Conservation (phyloP, 2,797 vertebrate species). For the Phrynocephalus vlangalii region DNA sequence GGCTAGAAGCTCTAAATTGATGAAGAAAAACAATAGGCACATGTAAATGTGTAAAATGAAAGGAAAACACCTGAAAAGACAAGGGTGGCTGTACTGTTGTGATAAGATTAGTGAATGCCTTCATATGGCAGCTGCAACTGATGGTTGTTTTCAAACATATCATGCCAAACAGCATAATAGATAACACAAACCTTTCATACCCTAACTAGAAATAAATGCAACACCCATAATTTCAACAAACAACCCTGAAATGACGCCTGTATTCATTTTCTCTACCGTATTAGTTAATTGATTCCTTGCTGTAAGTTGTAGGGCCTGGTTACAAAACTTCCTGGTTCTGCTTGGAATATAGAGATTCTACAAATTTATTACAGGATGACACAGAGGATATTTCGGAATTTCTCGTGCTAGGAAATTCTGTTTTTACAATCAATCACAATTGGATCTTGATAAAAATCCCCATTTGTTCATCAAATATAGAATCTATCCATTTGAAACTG, state of each 20-base stretch:
- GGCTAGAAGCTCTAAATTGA: not conserved
- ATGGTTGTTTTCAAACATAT: conserved; percentile 13
- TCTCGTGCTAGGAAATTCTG: not conserved
- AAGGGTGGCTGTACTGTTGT: not conserved
- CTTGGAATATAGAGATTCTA: not conserved
- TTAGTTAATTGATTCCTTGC: not conserved
- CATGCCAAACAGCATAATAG: not conserved
- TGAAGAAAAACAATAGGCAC: conserved; percentile 9
- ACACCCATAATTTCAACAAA: not conserved
- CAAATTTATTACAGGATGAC: not conserved
- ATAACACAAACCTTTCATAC: not conserved
- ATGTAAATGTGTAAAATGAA: conserved; percentile 1
- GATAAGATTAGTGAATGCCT: conserved; percentile 21
- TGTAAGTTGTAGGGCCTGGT: no score
- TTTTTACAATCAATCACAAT: not conserved
- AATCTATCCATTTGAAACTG: not conserved
- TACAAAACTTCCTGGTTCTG: not conserved
- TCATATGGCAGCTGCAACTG: conserved; percentile 4
- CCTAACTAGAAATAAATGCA: not conserved
- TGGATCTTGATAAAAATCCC: not conserved
- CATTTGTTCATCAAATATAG: not conserved
- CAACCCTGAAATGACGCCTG: not conserved
- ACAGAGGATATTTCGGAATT: not conserved
- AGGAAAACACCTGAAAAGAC: conserved; percentile 23
- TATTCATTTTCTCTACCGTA: not conserved